Evolutionary conservation across 2,888 invertebrate genomes (phyloP), one percentile per base, ranked within the genome.

Genomic region (Achlya flavicornis): DNA sequence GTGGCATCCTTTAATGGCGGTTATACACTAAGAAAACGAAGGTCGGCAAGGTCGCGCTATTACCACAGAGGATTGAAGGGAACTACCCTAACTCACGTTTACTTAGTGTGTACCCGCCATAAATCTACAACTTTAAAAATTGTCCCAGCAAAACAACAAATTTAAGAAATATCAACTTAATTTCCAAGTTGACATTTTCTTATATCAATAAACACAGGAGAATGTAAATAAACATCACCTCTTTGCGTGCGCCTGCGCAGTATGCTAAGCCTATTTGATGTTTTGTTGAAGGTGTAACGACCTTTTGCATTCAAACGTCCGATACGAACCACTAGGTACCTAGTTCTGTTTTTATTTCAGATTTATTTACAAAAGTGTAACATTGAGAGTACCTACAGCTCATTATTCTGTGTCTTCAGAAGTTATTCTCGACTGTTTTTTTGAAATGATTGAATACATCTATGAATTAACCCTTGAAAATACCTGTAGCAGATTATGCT

Each of bases 261-360:
- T 53, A 53, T 16, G 16, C 19, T 19, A 53, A 53, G 53, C 53
- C 19, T 53, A 19, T 48, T 48, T 53, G 53, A 19, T 53, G 19
- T 53, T 53, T 53, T 53, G 53, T 8, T 19, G 63, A 41, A 65
- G 69, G 80, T 72, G 74, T 69, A 78, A 76, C 68, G 74, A 72
- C 72, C 71, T 64, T 64, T 64, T 69, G 11, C 58, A 65, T 66
- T 59, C 64, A 65, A 63, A 74, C 63, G 74, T 58, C 75, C 70
- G 79, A 80, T 78, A 75, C 73, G 72, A 72, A 61, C 62, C 61
- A 65, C 43, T 35, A n/a, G n/a, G n/a, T n/a, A n/a, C n/a, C n/a
- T n/a, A 53, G 19, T 19, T 53, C 2, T 53, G 38, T 48, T 33
- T 62, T 67, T 74, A 69, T 73, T 63, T 6, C 0, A 53, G n/a